Base-by-base conservation (phyloP, 2,797 vertebrate species). In the Sebastiscus albofasciatus region DNA sequence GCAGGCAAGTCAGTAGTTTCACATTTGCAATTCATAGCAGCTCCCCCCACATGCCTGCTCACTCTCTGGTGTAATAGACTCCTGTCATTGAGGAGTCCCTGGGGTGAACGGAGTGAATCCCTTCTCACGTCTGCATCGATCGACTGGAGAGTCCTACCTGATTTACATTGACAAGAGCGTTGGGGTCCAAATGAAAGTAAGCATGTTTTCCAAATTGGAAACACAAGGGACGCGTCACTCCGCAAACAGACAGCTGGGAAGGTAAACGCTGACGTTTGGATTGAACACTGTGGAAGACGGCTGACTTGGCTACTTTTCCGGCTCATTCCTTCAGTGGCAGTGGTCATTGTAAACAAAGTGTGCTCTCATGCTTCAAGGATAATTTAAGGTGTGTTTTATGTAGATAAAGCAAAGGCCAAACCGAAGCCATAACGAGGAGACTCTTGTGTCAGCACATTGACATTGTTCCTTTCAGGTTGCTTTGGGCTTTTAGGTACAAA, bases 11-110 rank as follows among this genome's bases (percentile, higher is more conserved):
- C 67, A 65, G 75, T 82, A 85, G 77, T 75, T 87, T 88, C 80
- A 67, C 77, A 94, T 94, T 93, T 92, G 86, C 86, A 93, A 92
- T 92, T 91, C 92, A 93, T 72, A 90, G 79, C 78, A 86, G 81
- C 86, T 42, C 73, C 67, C 70, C 75, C 59, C 66, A 56, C 74
- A 60, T 22, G 33, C 70, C 72, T 34, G 77, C 90, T 78, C 56
- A 16, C 83, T 80, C 83, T 84, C 78, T 73, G 65, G 85, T 84
- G 92, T 87, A 93, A 93, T 88, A 91, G 89, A 92, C 90, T 89
- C 59, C 78, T 92, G 90, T 93, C 92, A 92, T 64, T 93, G 93
- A 92, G 87, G 81, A 90, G 87, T 89, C 91, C 91, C 89, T 2
- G n/a, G 81, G 86, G 92, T 79, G 75, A 31, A 61, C 74, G 58